A percentile compares a stretch with the other conserved stretches of the same genome.
These are phyloP conservation scores for Heliconius melpomene DNA, from an alignment of 1,140 invertebrate species.

Conservation along the genomic window DNA sequence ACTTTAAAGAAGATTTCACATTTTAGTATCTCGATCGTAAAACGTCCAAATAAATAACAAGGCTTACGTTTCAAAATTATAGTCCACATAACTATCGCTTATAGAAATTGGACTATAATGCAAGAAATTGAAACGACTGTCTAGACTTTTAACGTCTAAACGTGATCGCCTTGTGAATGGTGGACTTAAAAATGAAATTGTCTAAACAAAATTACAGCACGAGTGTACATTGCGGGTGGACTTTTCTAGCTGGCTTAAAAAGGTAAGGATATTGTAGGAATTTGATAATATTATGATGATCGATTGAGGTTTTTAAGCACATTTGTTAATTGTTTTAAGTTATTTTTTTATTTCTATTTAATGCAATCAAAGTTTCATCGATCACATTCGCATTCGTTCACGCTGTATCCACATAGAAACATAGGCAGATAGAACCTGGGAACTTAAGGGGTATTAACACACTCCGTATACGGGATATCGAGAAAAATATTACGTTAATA, in stretches of 20 bases:
- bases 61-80: constrained; percentile 17
- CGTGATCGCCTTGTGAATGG: constrained; percentile 44
- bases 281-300: too few relatives aligned
- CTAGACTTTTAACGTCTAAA: constrained; percentile 61
- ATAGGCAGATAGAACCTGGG: too few relatives aligned
- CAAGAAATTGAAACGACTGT: constrained; percentile 58
- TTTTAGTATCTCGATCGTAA: constrained; percentile 7
- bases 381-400: too few relatives aligned
- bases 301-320: too few relatives aligned
- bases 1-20: constrained; percentile 6
- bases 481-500: background rate
- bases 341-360: too few relatives aligned
- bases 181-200: constrained; percentile 28
- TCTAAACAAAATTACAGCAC: constrained; percentile 14
- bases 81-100: constrained; percentile 18
- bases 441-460: too few relatives aligned
- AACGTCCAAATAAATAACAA: constrained; percentile 12
- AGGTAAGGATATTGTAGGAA: background rate
- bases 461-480: background rate
- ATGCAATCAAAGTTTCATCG: too few relatives aligned
- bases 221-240: constrained; percentile 24
- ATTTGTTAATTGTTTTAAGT: too few relatives aligned
- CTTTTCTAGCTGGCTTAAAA: background rate
- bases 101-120: constrained; percentile 41
- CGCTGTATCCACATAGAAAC: too few relatives aligned